Conservation (phyloP, 1,140 invertebrate genomes). For the Panonychus citri region DNA sequence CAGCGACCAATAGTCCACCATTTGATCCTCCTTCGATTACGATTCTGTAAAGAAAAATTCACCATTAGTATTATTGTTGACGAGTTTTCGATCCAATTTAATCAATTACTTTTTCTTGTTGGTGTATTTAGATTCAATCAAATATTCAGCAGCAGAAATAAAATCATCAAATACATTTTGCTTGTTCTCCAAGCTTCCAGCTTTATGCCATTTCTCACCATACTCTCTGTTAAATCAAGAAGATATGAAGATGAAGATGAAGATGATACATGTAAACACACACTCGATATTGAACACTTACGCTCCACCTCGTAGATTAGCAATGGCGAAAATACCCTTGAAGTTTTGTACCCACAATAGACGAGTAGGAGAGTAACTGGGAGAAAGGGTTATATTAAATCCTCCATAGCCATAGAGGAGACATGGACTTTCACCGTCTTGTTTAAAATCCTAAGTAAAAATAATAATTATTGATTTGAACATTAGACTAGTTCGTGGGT, state of each 20-base stretch:
- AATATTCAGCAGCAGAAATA: conserved; percentile 67
- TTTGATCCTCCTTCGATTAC: conserved; percentile 86
- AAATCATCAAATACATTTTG: conserved; percentile 98
- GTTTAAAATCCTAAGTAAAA: conserved; percentile 22
- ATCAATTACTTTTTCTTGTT: conserved; percentile 29
- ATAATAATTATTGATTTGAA: too few relatives aligned
- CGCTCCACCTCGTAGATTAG: conserved; percentile 90
- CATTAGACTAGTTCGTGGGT: too few relatives aligned
- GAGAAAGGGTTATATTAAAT: conserved; percentile 76
- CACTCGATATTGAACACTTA: conserved; percentile 23
- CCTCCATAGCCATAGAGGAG: conserved; percentile 92
- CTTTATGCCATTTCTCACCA: conserved; percentile 90
- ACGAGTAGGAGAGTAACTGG: conserved; percentile 53
- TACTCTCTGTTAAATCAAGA: conserved; percentile 48
- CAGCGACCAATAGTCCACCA: conserved; percentile 77
- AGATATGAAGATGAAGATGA: conserved; percentile 4
- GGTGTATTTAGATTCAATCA: conserved; percentile 62
- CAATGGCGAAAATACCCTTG: conserved; percentile 60
- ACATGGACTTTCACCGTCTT: conserved; percentile 45
- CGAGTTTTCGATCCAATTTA: too few relatives aligned
- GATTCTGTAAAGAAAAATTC: conserved; percentile 24
- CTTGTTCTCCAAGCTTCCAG: conserved; percentile 67
- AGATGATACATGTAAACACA: too few relatives aligned
- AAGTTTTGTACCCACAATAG: conserved; percentile 76
- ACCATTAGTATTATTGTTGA: too few relatives aligned